These are phyloP conservation scores for Hirudo medicinalis DNA, from an alignment of 1,140 invertebrate species.

Conservation along the genomic window DNA sequence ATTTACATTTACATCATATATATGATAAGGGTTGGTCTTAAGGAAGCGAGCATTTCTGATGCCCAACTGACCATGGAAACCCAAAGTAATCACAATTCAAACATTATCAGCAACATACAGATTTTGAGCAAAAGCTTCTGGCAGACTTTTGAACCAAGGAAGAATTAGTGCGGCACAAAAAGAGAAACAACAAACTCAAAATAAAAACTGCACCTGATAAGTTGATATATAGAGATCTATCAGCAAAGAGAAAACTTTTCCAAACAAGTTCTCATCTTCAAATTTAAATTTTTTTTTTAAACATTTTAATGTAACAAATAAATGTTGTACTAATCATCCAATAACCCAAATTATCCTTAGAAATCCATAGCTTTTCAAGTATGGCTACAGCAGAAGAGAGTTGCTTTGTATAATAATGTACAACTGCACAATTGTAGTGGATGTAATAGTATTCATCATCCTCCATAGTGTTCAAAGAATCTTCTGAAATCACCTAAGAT, in stretches of 20 bases:
- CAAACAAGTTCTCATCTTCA: constrained; percentile 1
- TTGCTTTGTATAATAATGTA: constrained; percentile 7
- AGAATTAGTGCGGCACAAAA: too few relatives aligned
- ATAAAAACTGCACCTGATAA: not conserved
- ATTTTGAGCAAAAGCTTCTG: not conserved
- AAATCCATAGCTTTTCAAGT: not conserved
- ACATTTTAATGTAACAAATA: not conserved
- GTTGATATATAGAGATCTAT: not conserved
- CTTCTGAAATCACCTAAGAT: not conserved
- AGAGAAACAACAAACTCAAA: not conserved
- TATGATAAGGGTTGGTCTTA: too few relatives aligned
- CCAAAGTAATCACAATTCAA: not conserved
- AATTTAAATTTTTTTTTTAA: not conserved
- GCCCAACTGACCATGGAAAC: not conserved
- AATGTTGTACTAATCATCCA: not conserved
- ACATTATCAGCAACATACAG: not conserved
- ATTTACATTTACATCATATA: too few relatives aligned
- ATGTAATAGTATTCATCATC: not conserved
- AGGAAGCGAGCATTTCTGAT: not conserved
- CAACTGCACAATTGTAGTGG: not conserved
- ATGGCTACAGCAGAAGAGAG: not conserved
- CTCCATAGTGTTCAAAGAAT: not conserved
- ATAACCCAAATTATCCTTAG: not conserved
- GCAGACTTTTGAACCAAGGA: not conserved
- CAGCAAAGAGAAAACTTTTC: not conserved